phyloP scores from a whole-genome alignment of 2,113 vertebrate genomes.

The Phrynosoma platyrhinos region DNA sequence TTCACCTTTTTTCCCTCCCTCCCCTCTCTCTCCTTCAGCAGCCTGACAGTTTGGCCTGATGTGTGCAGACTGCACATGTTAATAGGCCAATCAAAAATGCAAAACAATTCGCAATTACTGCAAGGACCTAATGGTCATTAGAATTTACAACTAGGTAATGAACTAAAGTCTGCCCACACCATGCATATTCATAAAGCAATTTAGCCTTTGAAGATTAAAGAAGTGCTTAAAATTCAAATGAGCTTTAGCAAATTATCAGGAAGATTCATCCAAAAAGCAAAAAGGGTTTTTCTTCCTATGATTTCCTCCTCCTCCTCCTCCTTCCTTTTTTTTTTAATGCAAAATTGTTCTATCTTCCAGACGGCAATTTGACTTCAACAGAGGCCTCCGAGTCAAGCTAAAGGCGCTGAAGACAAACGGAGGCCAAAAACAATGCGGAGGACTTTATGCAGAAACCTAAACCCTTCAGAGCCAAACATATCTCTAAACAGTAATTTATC shows the following conservation, averaged over 20 bases:
- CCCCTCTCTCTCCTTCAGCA: constrained; percentile 78
- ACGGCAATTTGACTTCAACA: constrained; percentile 82
- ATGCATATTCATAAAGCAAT: constrained; percentile 99
- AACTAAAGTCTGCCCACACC: constrained; percentile 99
- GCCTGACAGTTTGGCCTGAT: constrained; percentile 98
- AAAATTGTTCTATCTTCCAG: constrained; percentile 87
- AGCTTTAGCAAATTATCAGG: constrained; percentile 99
- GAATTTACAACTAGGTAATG: constrained; percentile 99
- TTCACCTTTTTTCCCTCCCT: constrained; percentile 87
- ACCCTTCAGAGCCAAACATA: constrained; percentile 84
- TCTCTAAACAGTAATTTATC: constrained; percentile 87
- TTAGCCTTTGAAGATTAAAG: constrained; percentile 99
- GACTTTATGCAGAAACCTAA: constrained; percentile 86
- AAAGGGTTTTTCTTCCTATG: constrained; percentile 86
- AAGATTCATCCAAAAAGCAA: constrained; percentile 97
- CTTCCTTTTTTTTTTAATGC: constrained; percentile 77
- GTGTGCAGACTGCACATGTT: constrained; percentile 96
- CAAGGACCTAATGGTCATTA: constrained; percentile 99
- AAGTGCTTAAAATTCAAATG: constrained; percentile 99
- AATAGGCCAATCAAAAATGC: constrained; percentile 99
- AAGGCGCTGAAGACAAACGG: constrained; percentile 83
- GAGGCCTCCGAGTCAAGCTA: constrained; percentile 82
- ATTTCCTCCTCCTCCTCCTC: constrained; percentile 81
- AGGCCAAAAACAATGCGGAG: constrained; percentile 82
- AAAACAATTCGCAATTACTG: constrained; percentile 99